Evolutionary conservation across 1,140 invertebrate genomes (phyloP), one percentile per base, ranked within the genome.

Genomic region (Pseudomyrmex sp.): DNA sequence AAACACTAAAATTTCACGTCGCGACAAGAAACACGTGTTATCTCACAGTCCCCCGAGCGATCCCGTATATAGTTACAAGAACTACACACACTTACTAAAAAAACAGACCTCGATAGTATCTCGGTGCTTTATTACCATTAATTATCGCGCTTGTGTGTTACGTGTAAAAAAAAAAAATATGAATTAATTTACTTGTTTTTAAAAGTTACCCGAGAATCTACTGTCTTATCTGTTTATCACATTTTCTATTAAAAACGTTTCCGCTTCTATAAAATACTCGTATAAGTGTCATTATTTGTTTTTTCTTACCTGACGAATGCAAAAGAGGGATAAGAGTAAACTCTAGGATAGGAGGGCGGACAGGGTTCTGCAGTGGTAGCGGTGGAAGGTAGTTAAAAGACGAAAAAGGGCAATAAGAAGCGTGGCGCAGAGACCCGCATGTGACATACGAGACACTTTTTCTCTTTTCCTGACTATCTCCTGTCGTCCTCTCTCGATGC

Each of bases 381-480:
- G 65, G 63, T 75, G 63, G 85, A 61, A 58, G 61, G 4, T 62
- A 70, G 82, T 66, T 56, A 73, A 59, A 35, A 58, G 62, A 58
- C 70, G 26, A 65, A 59, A 46, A 61, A 77, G 5, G 72, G 70
- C 74, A 85, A 85, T 62, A 83, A 84, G 79, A 83, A 65, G 74
- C 79, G 26, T 77, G 88, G 85, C 59, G 35, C 35, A 7, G 35
- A 54, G 66, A n/a, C 89, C 89, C 90, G 90, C 90, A 91, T 91
- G 85, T 83, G 88, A 91, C 88, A 91, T 87, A 72, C 80, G 88
- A 91, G 85, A 90, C 77, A 85, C 82, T 83, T 69, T 83, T 66
- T 56, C 26, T 70, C 79, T 59, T 56, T 72, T 44, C 69, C n/a
- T 46, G 56, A 12, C 73, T 66, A 56, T 73, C 77, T 66, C 48